Percentiles rank a stretch among this genome's conserved stretches.
phyloP scores from a whole-genome alignment of 2,797 vertebrate genomes.

The Xenentodon cancila region DNA sequence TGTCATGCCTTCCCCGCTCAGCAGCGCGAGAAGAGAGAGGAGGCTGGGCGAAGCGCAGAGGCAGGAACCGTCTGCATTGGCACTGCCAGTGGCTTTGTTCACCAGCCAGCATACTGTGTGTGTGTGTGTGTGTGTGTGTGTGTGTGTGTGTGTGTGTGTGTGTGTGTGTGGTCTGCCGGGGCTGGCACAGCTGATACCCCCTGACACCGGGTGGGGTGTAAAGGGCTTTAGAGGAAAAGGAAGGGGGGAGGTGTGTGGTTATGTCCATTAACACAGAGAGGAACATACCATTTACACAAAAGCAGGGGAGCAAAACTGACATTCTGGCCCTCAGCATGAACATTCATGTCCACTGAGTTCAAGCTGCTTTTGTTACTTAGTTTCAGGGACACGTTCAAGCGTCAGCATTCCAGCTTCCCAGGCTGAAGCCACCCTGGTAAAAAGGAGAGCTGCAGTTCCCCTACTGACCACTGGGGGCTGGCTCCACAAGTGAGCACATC shows the following conservation, averaged over 20 bases:
- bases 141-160: constrained; percentile 58
- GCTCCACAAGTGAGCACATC: no score
- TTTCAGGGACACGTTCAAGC: not conserved
- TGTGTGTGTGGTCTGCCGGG: constrained; percentile 74
- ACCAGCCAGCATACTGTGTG: constrained; percentile 53
- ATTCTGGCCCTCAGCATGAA: not conserved
- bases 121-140: constrained; percentile 38
- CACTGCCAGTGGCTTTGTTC: constrained; percentile 79
- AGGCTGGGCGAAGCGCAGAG: constrained; percentile 54
- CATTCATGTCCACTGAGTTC: not conserved
- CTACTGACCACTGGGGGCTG: no score
- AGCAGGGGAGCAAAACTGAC: constrained; percentile 14
- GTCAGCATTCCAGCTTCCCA: no score
- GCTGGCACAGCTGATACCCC: constrained; percentile 84
- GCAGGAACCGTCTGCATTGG: constrained; percentile 65
- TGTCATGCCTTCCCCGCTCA: constrained; percentile 49
- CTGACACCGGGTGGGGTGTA: constrained; percentile 76
- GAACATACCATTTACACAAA: constrained; percentile 69
- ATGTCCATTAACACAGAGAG: constrained; percentile 48
- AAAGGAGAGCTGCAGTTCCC: not conserved
- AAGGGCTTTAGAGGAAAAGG: constrained; percentile 53
- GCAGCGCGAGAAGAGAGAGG: constrained; percentile 43
- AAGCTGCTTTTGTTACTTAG: not conserved
- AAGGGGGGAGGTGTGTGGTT: constrained; percentile 35
- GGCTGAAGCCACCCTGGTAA: no score